These are phyloP conservation scores for Doryteuthis pealeii DNA, from an alignment of 1,140 invertebrate species.

Conservation along the genomic window DNA sequence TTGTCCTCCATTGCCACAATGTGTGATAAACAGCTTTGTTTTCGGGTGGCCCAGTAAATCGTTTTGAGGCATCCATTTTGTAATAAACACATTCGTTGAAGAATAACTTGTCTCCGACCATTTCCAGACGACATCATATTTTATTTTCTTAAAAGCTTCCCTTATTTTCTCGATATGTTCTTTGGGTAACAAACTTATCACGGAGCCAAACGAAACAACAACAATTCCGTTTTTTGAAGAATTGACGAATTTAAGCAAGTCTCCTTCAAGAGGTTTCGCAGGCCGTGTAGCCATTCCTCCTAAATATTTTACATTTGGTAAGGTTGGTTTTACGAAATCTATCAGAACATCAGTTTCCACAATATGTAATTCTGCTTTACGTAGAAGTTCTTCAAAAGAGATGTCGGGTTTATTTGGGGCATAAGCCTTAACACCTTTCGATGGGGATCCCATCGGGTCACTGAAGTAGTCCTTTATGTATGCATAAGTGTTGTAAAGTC, in stretches of 20 bases:
- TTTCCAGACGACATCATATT: too few relatives aligned
- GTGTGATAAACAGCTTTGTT: slow-evolving; percentile 70
- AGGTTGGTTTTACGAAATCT: slow-evolving; percentile 10
- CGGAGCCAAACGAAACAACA: slow-evolving; percentile 33
- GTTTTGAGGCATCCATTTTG: slow-evolving; percentile 79
- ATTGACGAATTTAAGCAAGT: slow-evolving; percentile 17
- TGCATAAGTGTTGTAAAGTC: too few relatives aligned
- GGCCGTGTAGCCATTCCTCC: slow-evolving; percentile 23
- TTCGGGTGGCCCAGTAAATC: slow-evolving; percentile 69
- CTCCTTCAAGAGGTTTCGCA: slow-evolving; percentile 17
- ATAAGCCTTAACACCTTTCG: too few relatives aligned
- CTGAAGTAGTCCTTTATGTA: background rate
- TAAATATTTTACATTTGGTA: slow-evolving; percentile 17
- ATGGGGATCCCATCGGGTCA: too few relatives aligned
- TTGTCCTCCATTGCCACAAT: slow-evolving; percentile 74
- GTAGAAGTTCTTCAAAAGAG: too few relatives aligned
- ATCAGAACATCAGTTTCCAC: slow-evolving; percentile 16
- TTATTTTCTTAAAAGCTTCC: background rate
- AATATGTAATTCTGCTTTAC: slow-evolving; percentile 5
- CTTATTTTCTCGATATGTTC: slow-evolving; percentile 43
- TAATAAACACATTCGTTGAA: slow-evolving; percentile 70
- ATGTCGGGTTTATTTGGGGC: too few relatives aligned
- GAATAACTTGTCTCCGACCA: slow-evolving; percentile 59
- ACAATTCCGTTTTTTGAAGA: slow-evolving; percentile 22
- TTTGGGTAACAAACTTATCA: background rate